Evolutionary conservation across 2,113 vertebrate genomes (phyloP).

Genomic region (Pogona vitticeps): DNA sequence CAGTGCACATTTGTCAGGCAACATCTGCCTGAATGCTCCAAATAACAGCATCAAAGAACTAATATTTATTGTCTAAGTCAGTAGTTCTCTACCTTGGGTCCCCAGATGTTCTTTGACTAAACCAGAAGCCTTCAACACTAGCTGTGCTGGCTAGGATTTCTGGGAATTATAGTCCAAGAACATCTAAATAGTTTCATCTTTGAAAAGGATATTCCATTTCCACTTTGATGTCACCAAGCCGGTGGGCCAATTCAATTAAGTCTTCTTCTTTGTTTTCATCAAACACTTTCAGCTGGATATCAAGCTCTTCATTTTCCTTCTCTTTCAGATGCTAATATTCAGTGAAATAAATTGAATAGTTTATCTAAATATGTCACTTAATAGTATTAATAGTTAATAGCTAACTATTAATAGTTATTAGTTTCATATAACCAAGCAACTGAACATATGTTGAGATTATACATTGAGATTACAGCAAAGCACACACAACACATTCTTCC

Average conservation of each 20-base stretch:
- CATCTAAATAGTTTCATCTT: conserved; percentile 17
- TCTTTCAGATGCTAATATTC: conserved; percentile 87
- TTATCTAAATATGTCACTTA: not conserved
- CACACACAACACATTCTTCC: conserved; percentile 8
- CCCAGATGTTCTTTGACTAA: too few relatives aligned
- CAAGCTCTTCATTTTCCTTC: conserved; percentile 95
- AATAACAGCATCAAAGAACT: not conserved
- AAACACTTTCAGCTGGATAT: conserved; percentile 98
- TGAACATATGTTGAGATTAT: conserved; percentile 22
- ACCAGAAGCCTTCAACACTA: too few relatives aligned
- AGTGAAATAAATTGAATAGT: conserved; percentile 53
- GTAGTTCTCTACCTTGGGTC: too few relatives aligned
- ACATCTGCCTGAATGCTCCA: not conserved
- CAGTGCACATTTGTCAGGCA: too few relatives aligned
- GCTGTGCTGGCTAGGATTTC: too few relatives aligned
- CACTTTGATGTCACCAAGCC: conserved; percentile 91
- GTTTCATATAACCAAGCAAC: conserved; percentile 5
- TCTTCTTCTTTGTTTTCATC: conserved; percentile 99
- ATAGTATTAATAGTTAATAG: conserved; percentile 5
- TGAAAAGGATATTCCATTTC: conserved; percentile 99
- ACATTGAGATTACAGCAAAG: conserved; percentile 20
- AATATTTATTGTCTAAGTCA: not conserved
- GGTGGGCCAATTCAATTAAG: conserved; percentile 93
- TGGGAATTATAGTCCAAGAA: too few relatives aligned
- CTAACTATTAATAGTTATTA: too few relatives aligned